Evolutionary conservation across 2,113 vertebrate species (phyloP).

Genomic region (Gobio gobio): DNA sequence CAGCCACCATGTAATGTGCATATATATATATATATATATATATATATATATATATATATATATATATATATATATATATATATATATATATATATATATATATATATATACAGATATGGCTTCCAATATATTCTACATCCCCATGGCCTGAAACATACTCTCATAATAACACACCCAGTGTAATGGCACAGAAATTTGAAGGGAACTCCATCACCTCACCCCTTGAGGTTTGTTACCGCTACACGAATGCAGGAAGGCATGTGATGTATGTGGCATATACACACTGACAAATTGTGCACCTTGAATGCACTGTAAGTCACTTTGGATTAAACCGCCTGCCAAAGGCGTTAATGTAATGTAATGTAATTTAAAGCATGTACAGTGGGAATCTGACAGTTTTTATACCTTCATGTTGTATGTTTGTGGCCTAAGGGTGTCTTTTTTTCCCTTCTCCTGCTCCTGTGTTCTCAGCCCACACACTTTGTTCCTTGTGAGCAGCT

Average conservation of each 20-base stretch:
- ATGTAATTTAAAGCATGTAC: not conserved
- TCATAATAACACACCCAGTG: conserved; percentile 15
- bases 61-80: not conserved
- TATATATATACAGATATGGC: too few species aligned
- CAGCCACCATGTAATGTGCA: not conserved
- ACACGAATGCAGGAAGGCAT: not conserved
- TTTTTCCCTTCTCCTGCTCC: not conserved
- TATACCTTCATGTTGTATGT: not conserved
- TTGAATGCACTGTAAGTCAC: conserved; percentile 10
- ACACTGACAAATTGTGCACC: not conserved
- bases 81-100: not conserved
- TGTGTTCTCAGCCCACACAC: not conserved
- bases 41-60: not conserved
- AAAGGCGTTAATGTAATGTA: not conserved
- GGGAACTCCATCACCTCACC: conserved; percentile 3
- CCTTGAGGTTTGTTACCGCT: not conserved
- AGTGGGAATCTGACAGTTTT: not conserved
- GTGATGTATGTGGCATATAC: not conserved
- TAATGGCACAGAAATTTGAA: not conserved
- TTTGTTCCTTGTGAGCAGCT: not conserved
- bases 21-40: not conserved
- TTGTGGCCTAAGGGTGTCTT: conserved; percentile 2
- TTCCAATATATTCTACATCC: not conserved
- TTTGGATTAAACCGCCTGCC: not conserved
- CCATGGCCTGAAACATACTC: conserved; percentile 1